A percentile compares a stretch with the other conserved stretches of the same genome.
Conservation (phyloP, 1,140 invertebrate genomes). For the Microplitis mediator region DNA sequence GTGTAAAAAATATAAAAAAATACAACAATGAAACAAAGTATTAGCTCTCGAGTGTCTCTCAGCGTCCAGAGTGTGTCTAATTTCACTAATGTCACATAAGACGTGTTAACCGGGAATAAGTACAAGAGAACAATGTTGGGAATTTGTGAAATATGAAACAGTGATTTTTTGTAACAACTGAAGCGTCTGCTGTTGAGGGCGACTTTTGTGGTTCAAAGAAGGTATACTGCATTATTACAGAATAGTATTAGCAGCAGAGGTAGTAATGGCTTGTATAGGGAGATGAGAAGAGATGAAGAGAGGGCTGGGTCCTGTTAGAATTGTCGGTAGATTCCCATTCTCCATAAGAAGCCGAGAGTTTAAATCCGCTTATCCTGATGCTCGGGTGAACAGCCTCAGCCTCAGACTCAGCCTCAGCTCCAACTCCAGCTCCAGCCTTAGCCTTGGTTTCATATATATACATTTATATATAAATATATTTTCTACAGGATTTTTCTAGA, state of each 20-base stretch:
- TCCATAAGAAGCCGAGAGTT: constrained; percentile 22
- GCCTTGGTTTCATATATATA: no score
- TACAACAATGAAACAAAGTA: background rate
- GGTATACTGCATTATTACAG: background rate
- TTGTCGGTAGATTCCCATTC: constrained; percentile 1
- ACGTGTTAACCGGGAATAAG: background rate
- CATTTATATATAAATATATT: constrained; percentile 13
- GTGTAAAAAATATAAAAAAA: no score
- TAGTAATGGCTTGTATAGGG: background rate
- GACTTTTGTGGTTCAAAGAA: background rate
- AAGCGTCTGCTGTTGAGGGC: background rate
- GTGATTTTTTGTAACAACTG: background rate
- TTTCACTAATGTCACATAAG: background rate
- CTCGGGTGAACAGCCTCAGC: constrained; percentile 2
- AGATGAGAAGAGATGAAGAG: background rate
- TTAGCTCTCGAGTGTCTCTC: background rate
- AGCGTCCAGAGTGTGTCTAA: background rate
- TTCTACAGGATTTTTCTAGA: constrained; percentile 21
- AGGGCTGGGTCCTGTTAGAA: background rate
- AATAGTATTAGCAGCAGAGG: no score
- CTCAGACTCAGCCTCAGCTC: background rate
- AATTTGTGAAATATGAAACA: background rate
- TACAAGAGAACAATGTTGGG: background rate
- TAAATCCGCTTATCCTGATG: constrained; percentile 28
- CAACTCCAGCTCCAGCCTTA: no score